phyloP scores from a whole-genome alignment of 2,113 vertebrate genomes.

The Spermophilus dauricus region DNA sequence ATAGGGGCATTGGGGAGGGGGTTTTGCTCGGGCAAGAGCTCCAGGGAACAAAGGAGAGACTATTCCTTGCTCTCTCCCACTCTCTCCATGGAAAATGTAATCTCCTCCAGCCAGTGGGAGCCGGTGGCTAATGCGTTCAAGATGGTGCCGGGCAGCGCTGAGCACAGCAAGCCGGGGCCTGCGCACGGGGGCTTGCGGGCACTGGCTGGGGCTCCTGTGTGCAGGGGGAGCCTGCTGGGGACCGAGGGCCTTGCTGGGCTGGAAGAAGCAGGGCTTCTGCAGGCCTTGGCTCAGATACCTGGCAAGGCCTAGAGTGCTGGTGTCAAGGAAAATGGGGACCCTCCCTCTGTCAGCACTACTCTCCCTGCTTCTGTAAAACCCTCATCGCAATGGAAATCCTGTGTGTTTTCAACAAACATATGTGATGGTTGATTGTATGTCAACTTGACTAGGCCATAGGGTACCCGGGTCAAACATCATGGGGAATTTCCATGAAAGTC shows the following conservation, averaged over 20 bases:
- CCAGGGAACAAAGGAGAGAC: slow-evolving; percentile 64
- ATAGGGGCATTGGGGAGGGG: not conserved
- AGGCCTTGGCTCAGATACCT: not conserved
- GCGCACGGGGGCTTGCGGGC: too few species aligned
- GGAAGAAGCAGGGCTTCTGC: not conserved
- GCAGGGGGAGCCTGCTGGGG: not conserved
- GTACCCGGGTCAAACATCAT: not conserved
- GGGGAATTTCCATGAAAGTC: not conserved
- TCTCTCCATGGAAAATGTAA: slow-evolving; percentile 84
- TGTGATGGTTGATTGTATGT: not conserved
- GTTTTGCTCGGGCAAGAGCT: not conserved
- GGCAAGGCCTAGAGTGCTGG: not conserved
- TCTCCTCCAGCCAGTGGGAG: slow-evolving; percentile 73
- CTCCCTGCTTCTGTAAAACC: not conserved
- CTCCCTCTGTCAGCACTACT: not conserved
- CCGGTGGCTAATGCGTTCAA: slow-evolving; percentile 83
- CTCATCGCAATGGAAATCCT: not conserved
- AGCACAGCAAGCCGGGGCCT: slow-evolving; percentile 50
- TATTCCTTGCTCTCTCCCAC: slow-evolving; percentile 41
- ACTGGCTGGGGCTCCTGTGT: not conserved
- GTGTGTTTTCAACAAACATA: not conserved
- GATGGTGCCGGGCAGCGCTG: slow-evolving; percentile 77
- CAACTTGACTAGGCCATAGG: not conserved
- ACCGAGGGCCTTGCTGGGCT: not conserved
- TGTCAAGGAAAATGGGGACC: not conserved